Evolutionary conservation across 2,113 vertebrate species (phyloP).

Genomic region (Callospermophilus lateralis): DNA sequence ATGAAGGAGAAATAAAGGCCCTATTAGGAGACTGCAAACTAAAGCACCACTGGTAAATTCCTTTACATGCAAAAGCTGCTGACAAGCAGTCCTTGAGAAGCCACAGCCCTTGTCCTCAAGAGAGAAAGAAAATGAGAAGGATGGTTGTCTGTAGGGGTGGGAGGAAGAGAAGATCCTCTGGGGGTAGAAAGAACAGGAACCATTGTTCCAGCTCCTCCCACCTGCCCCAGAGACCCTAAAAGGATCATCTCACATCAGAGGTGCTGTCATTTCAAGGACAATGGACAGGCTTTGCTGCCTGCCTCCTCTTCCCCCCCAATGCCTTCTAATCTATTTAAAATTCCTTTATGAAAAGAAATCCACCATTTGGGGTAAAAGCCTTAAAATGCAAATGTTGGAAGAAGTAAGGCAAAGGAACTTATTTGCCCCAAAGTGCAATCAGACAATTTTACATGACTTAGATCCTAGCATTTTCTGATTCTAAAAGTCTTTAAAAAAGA

Average conservation of each 20-base stretch:
- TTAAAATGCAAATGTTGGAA: constrained; percentile 49
- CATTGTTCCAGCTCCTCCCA: constrained; percentile 31
- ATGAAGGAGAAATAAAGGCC: constrained; percentile 39
- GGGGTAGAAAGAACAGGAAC: constrained; percentile 6
- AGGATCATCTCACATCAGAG: constrained; percentile 28
- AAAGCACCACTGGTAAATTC: constrained; percentile 54
- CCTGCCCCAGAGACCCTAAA: neutral
- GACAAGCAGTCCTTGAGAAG: constrained; percentile 3
- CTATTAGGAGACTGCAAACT: constrained; percentile 20
- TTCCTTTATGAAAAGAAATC: constrained; percentile 58
- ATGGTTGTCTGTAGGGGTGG: neutral
- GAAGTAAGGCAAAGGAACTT: constrained; percentile 19
- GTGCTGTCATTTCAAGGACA: constrained; percentile 39
- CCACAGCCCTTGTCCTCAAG: constrained; percentile 8
- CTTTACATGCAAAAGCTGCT: constrained; percentile 25
- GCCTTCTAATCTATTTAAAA: constrained; percentile 61
- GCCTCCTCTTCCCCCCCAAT: neutral
- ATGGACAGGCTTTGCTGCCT: constrained; percentile 53
- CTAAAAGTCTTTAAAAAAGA: constrained; percentile 17
- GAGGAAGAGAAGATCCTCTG: neutral
- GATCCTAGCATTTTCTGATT: constrained; percentile 48
- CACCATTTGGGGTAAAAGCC: constrained; percentile 38
- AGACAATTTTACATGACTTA: constrained; percentile 23
- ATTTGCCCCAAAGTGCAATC: constrained; percentile 22
- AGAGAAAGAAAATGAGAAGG: constrained; percentile 11